phyloP scores from a whole-genome alignment of 2,888 invertebrate species.

The Alitta virens region DNA sequence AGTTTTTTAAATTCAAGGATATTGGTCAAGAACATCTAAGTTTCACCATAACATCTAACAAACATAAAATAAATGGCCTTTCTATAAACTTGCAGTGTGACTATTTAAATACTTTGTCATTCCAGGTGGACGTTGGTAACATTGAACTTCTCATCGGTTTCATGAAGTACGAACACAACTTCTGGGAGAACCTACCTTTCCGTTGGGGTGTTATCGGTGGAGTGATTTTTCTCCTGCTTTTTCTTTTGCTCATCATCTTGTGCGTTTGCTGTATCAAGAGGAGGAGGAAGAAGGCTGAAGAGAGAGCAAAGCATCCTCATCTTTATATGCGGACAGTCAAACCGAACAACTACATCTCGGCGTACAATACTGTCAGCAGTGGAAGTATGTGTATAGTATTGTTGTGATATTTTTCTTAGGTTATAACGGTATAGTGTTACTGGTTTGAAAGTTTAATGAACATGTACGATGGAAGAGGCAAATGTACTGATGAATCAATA shows the following conservation, averaged over 20 bases:
- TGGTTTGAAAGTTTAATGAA: too few species aligned
- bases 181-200: constrained; percentile 22
- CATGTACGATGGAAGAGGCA: too few species aligned
- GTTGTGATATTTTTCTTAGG: too few species aligned
- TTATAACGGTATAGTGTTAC: too few species aligned
- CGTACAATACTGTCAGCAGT: constrained; percentile 2
- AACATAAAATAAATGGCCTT: too few species aligned
- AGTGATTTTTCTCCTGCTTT: constrained; percentile 10
- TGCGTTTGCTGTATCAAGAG: constrained; percentile 3
- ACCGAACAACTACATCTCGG: constrained; percentile 19
- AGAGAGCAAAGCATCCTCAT: constrained; percentile 13
- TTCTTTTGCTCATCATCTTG: constrained; percentile 12
- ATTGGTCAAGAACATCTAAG: too few species aligned
- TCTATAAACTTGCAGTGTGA: too few species aligned
- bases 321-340: constrained; percentile 12
- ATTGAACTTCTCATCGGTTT: constrained; percentile 14
- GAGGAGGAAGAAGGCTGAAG: not conserved
- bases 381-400: too few species aligned
- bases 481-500: too few species aligned
- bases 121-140: constrained; percentile 23
- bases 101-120: not conserved
- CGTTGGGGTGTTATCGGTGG: constrained; percentile 21
- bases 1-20: too few species aligned
- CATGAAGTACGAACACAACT: constrained; percentile 22
- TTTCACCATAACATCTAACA: too few species aligned